Conservation (phyloP, 2,797 vertebrate species). For the Paedocypris micromegethes region DNA sequence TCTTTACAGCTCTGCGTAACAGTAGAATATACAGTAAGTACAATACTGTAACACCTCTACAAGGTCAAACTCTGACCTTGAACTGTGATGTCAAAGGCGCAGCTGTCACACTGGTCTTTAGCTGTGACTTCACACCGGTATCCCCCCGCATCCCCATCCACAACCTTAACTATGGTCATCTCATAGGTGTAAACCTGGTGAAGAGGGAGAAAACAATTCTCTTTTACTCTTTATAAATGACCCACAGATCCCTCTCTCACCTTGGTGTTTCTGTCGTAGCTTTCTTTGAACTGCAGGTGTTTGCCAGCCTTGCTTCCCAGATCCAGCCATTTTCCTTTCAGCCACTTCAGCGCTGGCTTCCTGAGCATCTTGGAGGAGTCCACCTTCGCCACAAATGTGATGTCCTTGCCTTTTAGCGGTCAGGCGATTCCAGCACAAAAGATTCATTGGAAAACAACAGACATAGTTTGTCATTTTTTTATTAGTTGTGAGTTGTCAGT, state of each 20-base stretch:
- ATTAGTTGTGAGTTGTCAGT: too few species aligned
- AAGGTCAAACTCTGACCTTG: slow-evolving; percentile 66
- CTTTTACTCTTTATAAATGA: too few species aligned
- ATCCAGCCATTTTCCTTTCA: slow-evolving; percentile 94
- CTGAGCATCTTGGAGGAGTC: slow-evolving; percentile 65
- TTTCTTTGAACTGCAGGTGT: slow-evolving; percentile 80
- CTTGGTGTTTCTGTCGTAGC: slow-evolving; percentile 79
- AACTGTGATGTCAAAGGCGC: slow-evolving; percentile 76
- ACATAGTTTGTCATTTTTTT: neutral
- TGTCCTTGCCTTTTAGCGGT: slow-evolving; percentile 62
- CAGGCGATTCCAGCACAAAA: neutral
- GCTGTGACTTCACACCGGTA: slow-evolving; percentile 85
- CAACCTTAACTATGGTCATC: slow-evolving; percentile 78
- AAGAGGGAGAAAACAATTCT: neutral
- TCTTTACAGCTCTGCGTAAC: too few species aligned
- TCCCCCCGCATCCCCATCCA: slow-evolving; percentile 75
- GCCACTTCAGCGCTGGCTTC: slow-evolving; percentile 80
- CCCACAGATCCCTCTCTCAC: slow-evolving; percentile 55
- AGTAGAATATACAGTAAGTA: too few species aligned
- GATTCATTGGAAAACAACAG: neutral
- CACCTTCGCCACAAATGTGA: slow-evolving; percentile 69
- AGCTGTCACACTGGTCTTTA: slow-evolving; percentile 85
- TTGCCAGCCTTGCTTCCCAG: slow-evolving; percentile 80
- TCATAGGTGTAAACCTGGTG: slow-evolving; percentile 80
- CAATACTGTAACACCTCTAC: neutral